phyloP scores from a whole-genome alignment of 2,888 invertebrate genomes.

The Theristus sp. region DNA sequence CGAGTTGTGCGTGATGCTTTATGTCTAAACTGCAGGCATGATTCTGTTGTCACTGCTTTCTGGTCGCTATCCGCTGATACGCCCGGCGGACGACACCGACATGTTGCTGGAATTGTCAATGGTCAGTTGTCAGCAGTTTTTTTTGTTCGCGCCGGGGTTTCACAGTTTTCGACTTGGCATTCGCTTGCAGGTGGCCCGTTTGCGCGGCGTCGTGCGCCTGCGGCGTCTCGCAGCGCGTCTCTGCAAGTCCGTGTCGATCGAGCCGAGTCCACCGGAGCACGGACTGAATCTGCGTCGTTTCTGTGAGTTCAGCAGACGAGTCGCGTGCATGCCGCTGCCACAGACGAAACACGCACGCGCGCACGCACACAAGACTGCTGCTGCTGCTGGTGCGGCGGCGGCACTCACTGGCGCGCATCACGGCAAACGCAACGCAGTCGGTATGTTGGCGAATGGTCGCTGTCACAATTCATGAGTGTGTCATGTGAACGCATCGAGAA shows the following conservation, averaged over 20 bases:
- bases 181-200: background rate
- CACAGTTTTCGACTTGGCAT: no score
- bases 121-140: no score
- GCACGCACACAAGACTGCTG: no score
- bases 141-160: no score
- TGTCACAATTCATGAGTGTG: background rate
- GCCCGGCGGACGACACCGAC: slow-evolving; percentile 49
- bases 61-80: slow-evolving; percentile 63
- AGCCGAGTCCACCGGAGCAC: background rate
- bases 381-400: no score
- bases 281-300: background rate
- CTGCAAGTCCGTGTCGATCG: background rate
- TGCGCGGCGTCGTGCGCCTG: background rate
- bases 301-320: background rate
- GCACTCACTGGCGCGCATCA: no score
- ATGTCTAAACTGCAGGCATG: no score
- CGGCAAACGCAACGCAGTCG: no score
- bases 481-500: no score
- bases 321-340: background rate
- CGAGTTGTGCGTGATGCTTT: slow-evolving; percentile 14
- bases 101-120: background rate
- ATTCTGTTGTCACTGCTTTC: slow-evolving; percentile 58
- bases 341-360: background rate
- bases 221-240: background rate
- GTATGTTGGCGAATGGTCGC: background rate